Percentiles rank a stretch among this genome's conserved stretches.
These are phyloP conservation scores for Platyrinchus mystaceus DNA, from an alignment of 2,797 vertebrate genomes.

Conservation along the genomic window DNA sequence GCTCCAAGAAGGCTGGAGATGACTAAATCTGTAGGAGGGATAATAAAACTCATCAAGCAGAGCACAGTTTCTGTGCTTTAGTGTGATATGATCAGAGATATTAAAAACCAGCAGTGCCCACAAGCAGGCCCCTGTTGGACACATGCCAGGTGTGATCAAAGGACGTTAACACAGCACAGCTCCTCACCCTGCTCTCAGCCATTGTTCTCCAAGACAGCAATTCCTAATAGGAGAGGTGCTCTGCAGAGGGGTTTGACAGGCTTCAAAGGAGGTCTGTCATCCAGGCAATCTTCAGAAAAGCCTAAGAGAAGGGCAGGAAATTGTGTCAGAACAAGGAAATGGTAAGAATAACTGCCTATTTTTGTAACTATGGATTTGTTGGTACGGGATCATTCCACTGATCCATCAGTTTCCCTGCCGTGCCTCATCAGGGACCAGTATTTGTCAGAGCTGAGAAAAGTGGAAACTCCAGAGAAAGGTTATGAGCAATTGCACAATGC, in stretches of 20 bases:
- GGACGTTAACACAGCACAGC: neutral
- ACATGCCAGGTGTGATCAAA: neutral
- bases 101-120: neutral
- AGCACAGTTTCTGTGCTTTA: neutral
- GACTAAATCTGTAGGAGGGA: neutral
- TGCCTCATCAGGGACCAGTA: neutral
- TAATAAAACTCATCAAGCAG: neutral
- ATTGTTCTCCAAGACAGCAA: neutral
- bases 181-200: neutral
- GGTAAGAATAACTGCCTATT: slow-evolving; percentile 43
- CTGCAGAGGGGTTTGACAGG: neutral
- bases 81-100: neutral
- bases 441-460: neutral
- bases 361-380: slow-evolving; percentile 8
- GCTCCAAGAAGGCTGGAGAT: neutral
- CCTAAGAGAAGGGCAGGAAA: slow-evolving; percentile 41
- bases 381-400: neutral
- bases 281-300: neutral
- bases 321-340: slow-evolving; percentile 48
- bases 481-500: neutral
- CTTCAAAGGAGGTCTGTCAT: slow-evolving; percentile 55
- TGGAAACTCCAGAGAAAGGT: neutral
- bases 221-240: neutral
- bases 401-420: neutral
- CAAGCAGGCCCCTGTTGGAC: neutral